Base-by-base conservation (phyloP, 2,888 invertebrate species). In the Cephus spinipes region DNA sequence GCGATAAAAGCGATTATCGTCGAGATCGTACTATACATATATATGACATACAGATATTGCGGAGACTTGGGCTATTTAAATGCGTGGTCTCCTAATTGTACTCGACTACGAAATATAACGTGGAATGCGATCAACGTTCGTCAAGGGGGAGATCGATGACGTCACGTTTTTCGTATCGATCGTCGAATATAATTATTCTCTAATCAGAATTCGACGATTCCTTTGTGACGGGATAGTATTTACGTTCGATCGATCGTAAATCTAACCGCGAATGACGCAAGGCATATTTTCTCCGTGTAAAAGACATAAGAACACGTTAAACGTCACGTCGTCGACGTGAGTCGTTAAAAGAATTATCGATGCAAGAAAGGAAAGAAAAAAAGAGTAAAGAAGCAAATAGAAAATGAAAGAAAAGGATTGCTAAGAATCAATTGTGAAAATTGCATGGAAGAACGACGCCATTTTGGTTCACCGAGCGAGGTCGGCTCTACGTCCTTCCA, bases 1-100 rank as follows among this genome's bases (percentile, higher is more conserved):
- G 31, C 9, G 23, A 74, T 40, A 30, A 73, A 69, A 69, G 69
- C 12, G 35, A 77, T 36, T 30, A 36, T 76, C 69, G 76, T 79
- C 68, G 73, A 80, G 76, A 73, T n/a, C 77, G 33, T 79, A 77
- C 80, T 82, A 79, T 81, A 81, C 78, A 81, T 82, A 81, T 78
- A 81, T 80, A 81, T 82, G 40, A 55, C 40, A 23, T 55, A 55
- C 40, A 23, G 40, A 23, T 55, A 9, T 55, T 1, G 40, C 40
- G 40, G 40, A 23, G 23, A 55, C 40, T 55, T 55, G 40, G 23
- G 40, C 4, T 55, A 55, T 55, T 23, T 55, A 55, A 55, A 23
- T 55, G 23, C 40, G 23, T 55, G 40, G 23, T 55, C 9, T 55
- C 15, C 23, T 23, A 55, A 55, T 23, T 55, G 40, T 23, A 55